Conservation (phyloP, 2,113 vertebrate genomes). For the Gila orcuttii region DNA sequence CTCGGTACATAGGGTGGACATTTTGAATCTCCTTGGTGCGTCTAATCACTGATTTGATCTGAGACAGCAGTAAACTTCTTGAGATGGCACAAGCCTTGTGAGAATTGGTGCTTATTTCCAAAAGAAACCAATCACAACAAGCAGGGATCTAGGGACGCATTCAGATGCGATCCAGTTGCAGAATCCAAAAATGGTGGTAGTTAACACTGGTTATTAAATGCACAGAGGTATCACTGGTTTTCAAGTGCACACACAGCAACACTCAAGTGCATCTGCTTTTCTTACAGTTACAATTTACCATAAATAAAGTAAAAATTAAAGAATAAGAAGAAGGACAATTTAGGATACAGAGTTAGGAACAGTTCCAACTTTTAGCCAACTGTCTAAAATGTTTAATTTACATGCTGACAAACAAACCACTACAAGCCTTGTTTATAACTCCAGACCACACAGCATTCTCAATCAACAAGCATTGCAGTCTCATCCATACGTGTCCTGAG, state of each 20-base stretch:
- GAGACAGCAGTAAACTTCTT: conserved; percentile 55
- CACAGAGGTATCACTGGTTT: not conserved
- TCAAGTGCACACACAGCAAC: not conserved
- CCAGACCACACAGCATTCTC: not conserved
- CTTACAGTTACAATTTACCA: not conserved
- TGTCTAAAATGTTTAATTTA: not conserved
- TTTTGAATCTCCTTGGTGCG: conserved; percentile 92
- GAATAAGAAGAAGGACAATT: not conserved
- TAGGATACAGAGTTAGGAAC: not conserved
- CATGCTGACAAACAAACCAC: conserved; percentile 38
- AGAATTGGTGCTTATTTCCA: not conserved
- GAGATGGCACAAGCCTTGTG: conserved; percentile 34
- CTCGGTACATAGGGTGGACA: conserved; percentile 93
- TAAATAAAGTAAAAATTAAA: not conserved
- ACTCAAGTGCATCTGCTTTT: not conserved
- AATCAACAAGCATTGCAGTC: conserved; percentile 11
- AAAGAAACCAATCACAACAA: conserved; percentile 4
- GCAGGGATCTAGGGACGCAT: not conserved
- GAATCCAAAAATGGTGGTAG: not conserved
- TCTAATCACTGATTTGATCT: conserved; percentile 95
- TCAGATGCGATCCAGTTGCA: not conserved
- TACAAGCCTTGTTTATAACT: not conserved
- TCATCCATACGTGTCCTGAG: conserved; percentile 89
- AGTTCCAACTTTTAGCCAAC: not conserved
- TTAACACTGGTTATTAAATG: conserved; percentile 2